Conservation (phyloP, 2,797 vertebrate genomes). For the Percopsis omiscomaycus region DNA sequence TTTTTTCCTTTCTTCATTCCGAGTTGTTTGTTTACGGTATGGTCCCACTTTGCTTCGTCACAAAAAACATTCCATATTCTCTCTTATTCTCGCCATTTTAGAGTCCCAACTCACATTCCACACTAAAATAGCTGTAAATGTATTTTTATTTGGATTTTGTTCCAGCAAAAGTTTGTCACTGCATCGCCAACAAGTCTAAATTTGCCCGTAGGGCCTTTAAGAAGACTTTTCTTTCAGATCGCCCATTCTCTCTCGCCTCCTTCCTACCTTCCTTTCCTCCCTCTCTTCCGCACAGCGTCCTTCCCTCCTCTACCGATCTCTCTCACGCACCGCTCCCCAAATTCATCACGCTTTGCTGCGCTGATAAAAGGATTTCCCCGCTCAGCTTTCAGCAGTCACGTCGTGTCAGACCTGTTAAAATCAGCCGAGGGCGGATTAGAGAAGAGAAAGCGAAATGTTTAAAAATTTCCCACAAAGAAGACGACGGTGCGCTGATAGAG, state of each 20-base stretch:
- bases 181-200: no score
- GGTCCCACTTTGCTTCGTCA: no score
- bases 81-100: no score
- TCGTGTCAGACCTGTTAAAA: constrained; percentile 63
- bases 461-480: constrained; percentile 57
- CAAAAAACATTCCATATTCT: no score
- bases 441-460: constrained; percentile 54
- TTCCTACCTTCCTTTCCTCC: background rate
- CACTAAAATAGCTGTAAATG: background rate
- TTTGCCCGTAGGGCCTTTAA: background rate
- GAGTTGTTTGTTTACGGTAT: no score
- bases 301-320: constrained; percentile 39
- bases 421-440: constrained; percentile 58
- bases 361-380: constrained; percentile 72
- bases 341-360: constrained; percentile 37
- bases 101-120: background rate
- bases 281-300: constrained; percentile 33
- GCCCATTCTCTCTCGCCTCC: constrained; percentile 13
- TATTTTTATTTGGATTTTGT: background rate
- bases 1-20: no score
- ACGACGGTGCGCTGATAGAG: no score
- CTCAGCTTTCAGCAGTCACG: constrained; percentile 47
- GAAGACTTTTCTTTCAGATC: constrained; percentile 3
- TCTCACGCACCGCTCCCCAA: constrained; percentile 45
- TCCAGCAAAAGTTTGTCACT: background rate